phyloP scores from a whole-genome alignment of 2,797 vertebrate species.

The Amphiprion clarkii region DNA sequence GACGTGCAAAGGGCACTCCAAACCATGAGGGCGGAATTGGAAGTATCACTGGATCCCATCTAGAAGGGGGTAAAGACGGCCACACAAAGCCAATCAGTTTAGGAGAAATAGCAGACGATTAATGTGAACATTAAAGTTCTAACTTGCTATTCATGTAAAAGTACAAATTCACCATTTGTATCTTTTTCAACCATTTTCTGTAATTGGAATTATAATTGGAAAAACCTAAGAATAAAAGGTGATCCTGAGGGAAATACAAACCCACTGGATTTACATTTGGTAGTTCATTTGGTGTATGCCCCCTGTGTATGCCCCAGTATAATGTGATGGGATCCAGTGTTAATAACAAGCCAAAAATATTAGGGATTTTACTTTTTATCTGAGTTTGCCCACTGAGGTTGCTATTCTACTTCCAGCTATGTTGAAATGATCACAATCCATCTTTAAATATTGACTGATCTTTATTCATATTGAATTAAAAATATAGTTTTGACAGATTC shows the following conservation, averaged over 20 bases:
- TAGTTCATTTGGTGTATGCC: background rate
- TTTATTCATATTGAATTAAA: conserved; percentile 99
- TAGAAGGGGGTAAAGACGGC: conserved; percentile 28
- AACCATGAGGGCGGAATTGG: conserved; percentile 48
- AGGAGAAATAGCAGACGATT: background rate
- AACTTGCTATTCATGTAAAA: background rate
- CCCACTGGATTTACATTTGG: background rate
- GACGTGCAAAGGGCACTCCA: conserved; percentile 40
- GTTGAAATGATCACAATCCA: conserved; percentile 34
- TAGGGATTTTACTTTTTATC: background rate
- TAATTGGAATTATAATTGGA: conserved; percentile 6
- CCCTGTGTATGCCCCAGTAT: background rate
- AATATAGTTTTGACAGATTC: conserved; percentile 99
- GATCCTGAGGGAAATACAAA: background rate
- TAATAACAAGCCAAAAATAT: background rate
- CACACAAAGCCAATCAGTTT: conserved; percentile 18
- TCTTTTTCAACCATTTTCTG: background rate
- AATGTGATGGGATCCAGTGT: too few relatives aligned
- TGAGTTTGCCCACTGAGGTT: too few relatives aligned
- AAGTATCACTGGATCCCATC: conserved; percentile 35
- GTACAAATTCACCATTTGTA: background rate
- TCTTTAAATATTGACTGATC: conserved; percentile 88
- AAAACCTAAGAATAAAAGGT: background rate
- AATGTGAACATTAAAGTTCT: background rate
- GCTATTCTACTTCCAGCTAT: background rate